phyloP scores from a whole-genome alignment of 2,113 vertebrate genomes.

The Mesitornis unicolor region DNA sequence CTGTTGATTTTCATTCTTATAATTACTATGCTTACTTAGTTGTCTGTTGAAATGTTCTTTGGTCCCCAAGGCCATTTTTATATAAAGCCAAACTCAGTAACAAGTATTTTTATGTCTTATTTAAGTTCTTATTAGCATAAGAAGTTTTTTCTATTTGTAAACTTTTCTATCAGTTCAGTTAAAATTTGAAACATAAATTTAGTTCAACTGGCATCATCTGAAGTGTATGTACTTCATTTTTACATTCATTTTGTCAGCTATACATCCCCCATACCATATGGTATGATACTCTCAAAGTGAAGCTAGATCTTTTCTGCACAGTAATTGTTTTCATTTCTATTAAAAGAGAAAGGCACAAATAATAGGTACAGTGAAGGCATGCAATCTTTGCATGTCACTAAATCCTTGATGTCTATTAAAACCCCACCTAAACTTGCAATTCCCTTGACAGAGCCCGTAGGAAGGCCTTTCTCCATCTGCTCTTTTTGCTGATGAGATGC shows the following conservation, averaged over 20 bases:
- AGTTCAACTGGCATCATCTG: conserved; percentile 50
- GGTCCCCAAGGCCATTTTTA: neutral
- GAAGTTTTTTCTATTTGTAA: conserved; percentile 15
- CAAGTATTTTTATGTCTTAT: conserved; percentile 1
- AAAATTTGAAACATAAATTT: conserved; percentile 57
- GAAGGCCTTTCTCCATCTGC: conserved; percentile 73
- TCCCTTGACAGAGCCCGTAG: conserved; percentile 70
- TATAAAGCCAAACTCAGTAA: neutral
- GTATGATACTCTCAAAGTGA: conserved; percentile 23
- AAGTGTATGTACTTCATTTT: conserved; percentile 46
- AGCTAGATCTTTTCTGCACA: conserved; percentile 58
- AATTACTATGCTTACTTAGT: neutral
- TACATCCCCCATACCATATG: conserved; percentile 40
- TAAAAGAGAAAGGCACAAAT: conserved; percentile 71
- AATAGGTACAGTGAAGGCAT: conserved; percentile 61
- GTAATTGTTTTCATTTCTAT: conserved; percentile 77
- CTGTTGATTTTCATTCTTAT: neutral
- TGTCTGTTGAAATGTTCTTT: conserved; percentile 12
- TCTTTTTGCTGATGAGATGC: conserved; percentile 78
- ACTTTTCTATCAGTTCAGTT: conserved; percentile 29
- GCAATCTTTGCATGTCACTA: conserved; percentile 70
- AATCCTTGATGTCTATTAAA: conserved; percentile 76
- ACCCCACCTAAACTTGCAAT: conserved; percentile 72
- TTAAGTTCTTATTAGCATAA: conserved; percentile 11
- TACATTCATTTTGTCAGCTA: conserved; percentile 37